Conservation (phyloP, 2,888 invertebrate genomes). For the Lepas anatifera region DNA sequence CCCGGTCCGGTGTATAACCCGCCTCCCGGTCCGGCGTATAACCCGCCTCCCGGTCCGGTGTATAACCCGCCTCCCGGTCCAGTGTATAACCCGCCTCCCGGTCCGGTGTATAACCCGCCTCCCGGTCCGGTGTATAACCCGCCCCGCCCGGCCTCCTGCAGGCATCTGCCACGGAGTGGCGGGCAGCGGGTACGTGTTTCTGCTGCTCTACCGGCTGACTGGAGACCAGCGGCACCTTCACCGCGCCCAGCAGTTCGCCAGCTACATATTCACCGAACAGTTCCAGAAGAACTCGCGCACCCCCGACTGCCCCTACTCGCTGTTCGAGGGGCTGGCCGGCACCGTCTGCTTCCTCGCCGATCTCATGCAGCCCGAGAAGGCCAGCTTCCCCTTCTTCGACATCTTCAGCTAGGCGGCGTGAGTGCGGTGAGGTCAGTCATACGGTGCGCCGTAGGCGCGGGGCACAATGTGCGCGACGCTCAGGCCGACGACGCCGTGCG, state of each 20-base stretch:
- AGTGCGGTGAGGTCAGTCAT: no score
- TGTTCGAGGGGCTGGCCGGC: constrained; percentile 78
- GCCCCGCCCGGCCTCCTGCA: no score
- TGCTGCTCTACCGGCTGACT: constrained; percentile 61
- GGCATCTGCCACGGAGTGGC: constrained; percentile 78
- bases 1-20: no score
- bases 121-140: no score
- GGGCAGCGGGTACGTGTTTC: constrained; percentile 67
- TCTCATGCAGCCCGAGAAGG: constrained; percentile 20
- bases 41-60: no score
- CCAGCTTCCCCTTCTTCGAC: constrained; percentile 23
- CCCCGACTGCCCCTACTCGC: constrained; percentile 68
- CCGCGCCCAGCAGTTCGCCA: constrained; percentile 60
- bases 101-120: no score
- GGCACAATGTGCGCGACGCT: no score
- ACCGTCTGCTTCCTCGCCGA: constrained; percentile 66
- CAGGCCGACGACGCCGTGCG: no score
- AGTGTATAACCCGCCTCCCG: no score
- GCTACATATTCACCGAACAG: constrained; percentile 53
- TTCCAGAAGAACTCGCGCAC: constrained; percentile 53
- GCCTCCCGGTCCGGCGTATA: no score
- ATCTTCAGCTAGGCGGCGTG: constrained; percentile 3
- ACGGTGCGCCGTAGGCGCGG: no score
- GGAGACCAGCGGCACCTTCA: constrained; percentile 55
- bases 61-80: no score